Evolutionary conservation across 2,888 invertebrate species (phyloP), one percentile per base, ranked within the genome.

Genomic region (Allygus modestus): DNA sequence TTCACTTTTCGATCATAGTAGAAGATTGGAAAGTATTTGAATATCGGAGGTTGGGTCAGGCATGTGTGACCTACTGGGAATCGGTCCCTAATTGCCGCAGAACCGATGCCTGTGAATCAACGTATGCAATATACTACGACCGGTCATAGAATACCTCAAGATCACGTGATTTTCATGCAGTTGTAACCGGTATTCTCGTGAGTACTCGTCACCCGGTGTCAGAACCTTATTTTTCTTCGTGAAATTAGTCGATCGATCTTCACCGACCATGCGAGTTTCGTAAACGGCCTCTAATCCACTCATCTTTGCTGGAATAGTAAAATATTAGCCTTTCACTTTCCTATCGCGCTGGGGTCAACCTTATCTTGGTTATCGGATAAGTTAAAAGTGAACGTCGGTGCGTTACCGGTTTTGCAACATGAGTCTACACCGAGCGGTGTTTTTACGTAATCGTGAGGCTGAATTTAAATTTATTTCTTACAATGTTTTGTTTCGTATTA

Each of bases 21-120:
- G 46, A 73, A 33, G 41, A 77, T 77, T 23, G 77, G 77, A 43
- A 73, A 73, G 73, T 69, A 73, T 73, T 43, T 73, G 73, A 46
- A 46, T 51, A 77, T 20, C 23, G 26, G 12, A n/a, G n/a, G n/a
- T n/a, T 20, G 69, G 43, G 73, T 73, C 73, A 65, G 28, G 15
- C 65, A 31, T 65, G 65, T 58, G 58, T 73, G 73, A 41, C 73
- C 73, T 11, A 41, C 41, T 41, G 73, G 41, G 31, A 69, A 31
- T 31, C 37, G 2, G 7, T 37, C 69, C 69, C 69, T 69, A 69
- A 69, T 69, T 33, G 69, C 31, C 73, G 20, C 4, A 28, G 73
- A 33, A 33, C 28, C 15, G 5, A 11, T 31, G 69, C 31, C 69
- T 33, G 31, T 69, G 69, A 69, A 69, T 69, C 69, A 69, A 5